Evolutionary conservation across 2,797 vertebrate genomes (phyloP).

Genomic region (Enteromius argenteus): DNA sequence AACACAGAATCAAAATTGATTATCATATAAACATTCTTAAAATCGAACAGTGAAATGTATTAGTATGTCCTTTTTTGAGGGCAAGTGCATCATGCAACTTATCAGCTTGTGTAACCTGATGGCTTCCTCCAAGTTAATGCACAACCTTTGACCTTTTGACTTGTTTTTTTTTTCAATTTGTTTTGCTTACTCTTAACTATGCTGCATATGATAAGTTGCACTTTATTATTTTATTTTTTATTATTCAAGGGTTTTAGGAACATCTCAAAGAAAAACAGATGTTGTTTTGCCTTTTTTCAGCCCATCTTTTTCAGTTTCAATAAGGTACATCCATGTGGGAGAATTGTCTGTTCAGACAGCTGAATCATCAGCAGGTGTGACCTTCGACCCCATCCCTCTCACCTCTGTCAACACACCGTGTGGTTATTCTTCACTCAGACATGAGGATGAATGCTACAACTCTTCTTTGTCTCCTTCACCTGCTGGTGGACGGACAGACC

Average conservation of each 20-base stretch:
- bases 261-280: constrained; percentile 22
- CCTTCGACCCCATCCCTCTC: constrained; percentile 69
- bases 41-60: too few relatives aligned
- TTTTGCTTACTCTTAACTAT: background rate
- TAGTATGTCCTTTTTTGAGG: background rate
- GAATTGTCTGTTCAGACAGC: constrained; percentile 47
- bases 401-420: constrained; percentile 71
- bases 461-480: constrained; percentile 75
- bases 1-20: background rate
- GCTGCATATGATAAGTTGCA: background rate
- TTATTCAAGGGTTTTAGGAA: background rate
- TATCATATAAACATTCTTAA: background rate
- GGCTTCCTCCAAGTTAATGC: background rate
- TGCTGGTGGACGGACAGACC: constrained; percentile 54
- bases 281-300: constrained; percentile 25
- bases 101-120: background rate
- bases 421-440: constrained; percentile 63
- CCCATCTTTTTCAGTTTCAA: constrained; percentile 26
- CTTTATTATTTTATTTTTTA: background rate
- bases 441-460: constrained; percentile 65
- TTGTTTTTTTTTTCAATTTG: background rate
- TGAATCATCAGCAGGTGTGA: constrained; percentile 73
- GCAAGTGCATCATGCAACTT: background rate
- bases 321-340: constrained; percentile 15
- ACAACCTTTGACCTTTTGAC: background rate